These are phyloP conservation scores for Bellardia bayeri DNA, from an alignment of 2,888 invertebrate genomes.

Conservation along the genomic window DNA sequence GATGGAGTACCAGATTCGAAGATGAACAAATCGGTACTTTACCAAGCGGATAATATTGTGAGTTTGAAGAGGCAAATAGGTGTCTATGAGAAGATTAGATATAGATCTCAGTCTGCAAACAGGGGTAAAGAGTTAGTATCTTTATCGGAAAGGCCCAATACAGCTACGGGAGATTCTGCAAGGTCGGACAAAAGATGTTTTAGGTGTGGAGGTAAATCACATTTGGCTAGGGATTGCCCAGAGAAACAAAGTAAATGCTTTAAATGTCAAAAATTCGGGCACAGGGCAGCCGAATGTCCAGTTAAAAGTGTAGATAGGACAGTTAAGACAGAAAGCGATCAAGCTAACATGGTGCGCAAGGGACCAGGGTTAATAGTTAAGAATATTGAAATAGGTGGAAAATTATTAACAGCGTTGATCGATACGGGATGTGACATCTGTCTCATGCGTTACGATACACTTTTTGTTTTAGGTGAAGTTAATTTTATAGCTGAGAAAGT, in stretches of 20 bases:
- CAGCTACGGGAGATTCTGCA: neutral
- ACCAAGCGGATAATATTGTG: no score
- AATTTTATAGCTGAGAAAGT: no score
- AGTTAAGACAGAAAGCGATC: neutral
- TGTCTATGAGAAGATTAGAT: constrained; percentile 7
- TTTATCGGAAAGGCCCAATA: neutral
- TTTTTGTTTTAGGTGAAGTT: no score
- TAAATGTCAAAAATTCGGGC: neutral
- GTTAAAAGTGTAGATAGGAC: neutral
- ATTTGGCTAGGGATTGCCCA: constrained; percentile 7
- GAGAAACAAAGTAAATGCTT: no score
- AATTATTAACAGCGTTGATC: neutral
- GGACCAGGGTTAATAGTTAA: neutral
- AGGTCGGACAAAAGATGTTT: neutral
- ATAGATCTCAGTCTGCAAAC: neutral
- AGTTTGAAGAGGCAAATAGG: neutral
- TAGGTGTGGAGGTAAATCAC: neutral
- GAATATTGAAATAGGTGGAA: neutral
- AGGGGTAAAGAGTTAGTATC: neutral
- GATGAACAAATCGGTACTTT: no score
- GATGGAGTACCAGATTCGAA: neutral
- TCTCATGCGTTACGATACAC: no score
- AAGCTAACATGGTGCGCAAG: neutral
- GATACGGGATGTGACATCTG: no score
- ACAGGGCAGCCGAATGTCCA: neutral